Evolutionary conservation across 2,797 vertebrate species (phyloP), one percentile per base, ranked within the genome.

Genomic region (Helarctos malayanus): DNA sequence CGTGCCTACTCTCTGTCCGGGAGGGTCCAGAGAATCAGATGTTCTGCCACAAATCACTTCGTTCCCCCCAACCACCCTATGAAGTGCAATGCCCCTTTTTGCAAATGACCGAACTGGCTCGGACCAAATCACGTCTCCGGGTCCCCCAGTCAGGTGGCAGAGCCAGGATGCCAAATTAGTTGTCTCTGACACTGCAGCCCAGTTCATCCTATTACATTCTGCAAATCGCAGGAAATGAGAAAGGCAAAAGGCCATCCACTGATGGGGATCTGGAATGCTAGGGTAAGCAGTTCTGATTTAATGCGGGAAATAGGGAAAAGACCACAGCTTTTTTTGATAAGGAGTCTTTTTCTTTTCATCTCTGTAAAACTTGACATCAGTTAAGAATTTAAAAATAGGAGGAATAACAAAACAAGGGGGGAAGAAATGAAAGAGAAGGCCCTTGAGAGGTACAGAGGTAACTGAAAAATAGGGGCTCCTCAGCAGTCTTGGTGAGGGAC

Each of bases 331-430:
- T 75, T 80, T 56, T 49, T 29, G n/a, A 54, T 49, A 18, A 88
- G 25, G 27, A 75, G 19, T 54, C 65, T 11, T 68, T 71, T 68
- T 29, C 73, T 91, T 65, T 76, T 61, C 25, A 82, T 69, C 35
- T 83, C 69, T 79, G 13, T 57, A 91, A 93, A 75, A 12, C 79
- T 45, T 79, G 41, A 93, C 54, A 47, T 69, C 63, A 71, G n/a
- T 56, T 93, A 91, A 82, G 68, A 79, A 93, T 59, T 96, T 68
- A 14, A 23, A 90, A 96, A 83, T 73, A 45, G 79, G 7, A 63
- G 8, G 57, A 89, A 14, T 18, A 49, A 15, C n/a, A 88, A 85
- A 73, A 83, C 10, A 29, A 35, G 61, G 15, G 6, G 75, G 75
- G 63, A 85, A 78, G 35, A 63, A 49, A 85, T 15, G 79, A 80